Percentiles rank a stretch among this genome's conserved stretches.
Conservation (phyloP, 2,888 invertebrate species). For the Tachina grossa region DNA sequence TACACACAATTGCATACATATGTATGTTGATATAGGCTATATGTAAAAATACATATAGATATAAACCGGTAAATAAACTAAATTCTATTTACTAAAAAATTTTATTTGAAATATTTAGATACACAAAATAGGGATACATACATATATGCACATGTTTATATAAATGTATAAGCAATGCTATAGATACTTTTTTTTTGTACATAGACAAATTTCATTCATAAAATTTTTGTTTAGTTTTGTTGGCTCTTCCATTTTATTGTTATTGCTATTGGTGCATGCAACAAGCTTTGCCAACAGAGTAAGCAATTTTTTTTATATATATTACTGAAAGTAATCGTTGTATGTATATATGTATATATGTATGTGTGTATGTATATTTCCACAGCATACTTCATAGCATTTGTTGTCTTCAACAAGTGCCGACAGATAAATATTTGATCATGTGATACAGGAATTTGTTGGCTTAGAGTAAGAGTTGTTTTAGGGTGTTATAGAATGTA, state of each 20-base stretch:
- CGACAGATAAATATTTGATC: conserved; percentile 52
- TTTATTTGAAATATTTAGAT: conserved; percentile 66
- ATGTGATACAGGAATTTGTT: conserved; percentile 36
- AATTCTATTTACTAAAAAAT: conserved; percentile 66
- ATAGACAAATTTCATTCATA: conserved; percentile 62
- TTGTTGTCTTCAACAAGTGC: conserved; percentile 59
- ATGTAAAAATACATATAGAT: neutral
- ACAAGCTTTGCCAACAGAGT: conserved; percentile 48
- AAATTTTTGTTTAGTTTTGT: conserved; percentile 60
- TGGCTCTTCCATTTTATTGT: conserved; percentile 10
- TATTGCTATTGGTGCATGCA: conserved; percentile 56
- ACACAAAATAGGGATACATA: conserved; percentile 13
- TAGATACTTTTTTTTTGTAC: neutral
- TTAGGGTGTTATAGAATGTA: neutral
- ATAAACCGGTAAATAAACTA: conserved; percentile 41
- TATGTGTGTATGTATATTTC: conserved; percentile 14
- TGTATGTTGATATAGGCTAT: neutral
- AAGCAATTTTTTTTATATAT: conserved; percentile 25
- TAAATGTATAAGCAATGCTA: neutral
- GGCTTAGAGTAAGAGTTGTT: neutral
- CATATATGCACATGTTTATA: neutral
- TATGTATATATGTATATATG: neutral
- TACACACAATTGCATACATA: neutral
- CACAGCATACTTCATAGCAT: conserved; percentile 24
- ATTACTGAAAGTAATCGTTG: conserved; percentile 30